Percentiles rank a stretch among this genome's conserved stretches.
Evolutionary conservation across 2,888 invertebrate species (phyloP).

Genomic region (Tetramorium bicarinatum): DNA sequence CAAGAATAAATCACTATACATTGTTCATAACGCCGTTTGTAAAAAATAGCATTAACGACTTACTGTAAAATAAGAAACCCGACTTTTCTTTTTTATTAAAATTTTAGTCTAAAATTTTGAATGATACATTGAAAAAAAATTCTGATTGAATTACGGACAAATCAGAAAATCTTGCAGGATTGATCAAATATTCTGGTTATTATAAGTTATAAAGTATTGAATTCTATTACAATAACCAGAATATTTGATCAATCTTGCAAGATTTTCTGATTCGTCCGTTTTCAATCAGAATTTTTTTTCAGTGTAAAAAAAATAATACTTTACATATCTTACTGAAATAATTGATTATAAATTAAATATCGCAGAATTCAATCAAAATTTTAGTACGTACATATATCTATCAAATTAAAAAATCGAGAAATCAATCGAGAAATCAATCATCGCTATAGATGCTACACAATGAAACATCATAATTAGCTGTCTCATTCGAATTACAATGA

Average conservation of each 20-base stretch:
- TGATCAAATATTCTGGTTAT: too few relatives aligned
- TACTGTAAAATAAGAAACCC: neutral
- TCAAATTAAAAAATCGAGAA: neutral
- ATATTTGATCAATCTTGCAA: too few relatives aligned
- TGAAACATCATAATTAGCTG: slow-evolving; percentile 30
- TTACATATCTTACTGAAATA: too few relatives aligned
- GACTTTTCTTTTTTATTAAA: neutral
- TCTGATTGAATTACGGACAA: too few relatives aligned
- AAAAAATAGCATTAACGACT: neutral
- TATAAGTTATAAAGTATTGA: too few relatives aligned
- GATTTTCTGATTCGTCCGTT: too few relatives aligned
- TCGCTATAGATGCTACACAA: neutral
- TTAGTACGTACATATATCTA: neutral
- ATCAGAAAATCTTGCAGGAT: too few relatives aligned
- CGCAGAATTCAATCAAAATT: neutral
- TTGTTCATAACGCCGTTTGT: neutral
- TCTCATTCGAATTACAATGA: slow-evolving; percentile 26
- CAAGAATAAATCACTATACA: neutral
- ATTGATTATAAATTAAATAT: slow-evolving; percentile 18
- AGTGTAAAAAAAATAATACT: too few relatives aligned
- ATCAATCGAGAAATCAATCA: neutral
- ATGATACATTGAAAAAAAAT: too few relatives aligned
- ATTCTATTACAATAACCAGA: too few relatives aligned
- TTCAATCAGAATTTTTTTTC: too few relatives aligned
- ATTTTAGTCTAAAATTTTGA: neutral